A percentile compares a stretch with the other conserved stretches of the same genome.
Evolutionary conservation across 2,888 invertebrate genomes (phyloP).

Genomic region (Noctua comes): DNA sequence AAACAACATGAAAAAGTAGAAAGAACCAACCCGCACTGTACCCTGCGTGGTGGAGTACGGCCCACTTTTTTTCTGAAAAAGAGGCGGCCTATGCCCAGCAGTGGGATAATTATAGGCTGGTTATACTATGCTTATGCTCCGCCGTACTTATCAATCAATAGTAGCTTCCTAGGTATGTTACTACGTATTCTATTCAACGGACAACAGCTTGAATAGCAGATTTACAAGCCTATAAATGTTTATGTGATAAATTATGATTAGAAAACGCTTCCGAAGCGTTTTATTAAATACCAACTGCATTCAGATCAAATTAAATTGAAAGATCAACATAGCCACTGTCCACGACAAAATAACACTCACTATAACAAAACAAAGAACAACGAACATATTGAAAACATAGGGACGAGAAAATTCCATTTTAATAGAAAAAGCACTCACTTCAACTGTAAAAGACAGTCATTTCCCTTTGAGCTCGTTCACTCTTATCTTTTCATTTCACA

Average conservation of each 20-base stretch:
- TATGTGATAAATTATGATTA: background rate
- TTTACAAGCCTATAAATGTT: background rate
- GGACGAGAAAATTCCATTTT: slow-evolving; percentile 14
- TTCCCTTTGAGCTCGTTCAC: slow-evolving; percentile 41
- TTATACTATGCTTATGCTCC: too few relatives aligned
- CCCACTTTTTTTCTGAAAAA: background rate
- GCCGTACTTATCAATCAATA: too few relatives aligned
- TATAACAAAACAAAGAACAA: slow-evolving; percentile 1
- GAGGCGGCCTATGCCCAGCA: background rate
- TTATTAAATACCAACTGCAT: background rate
- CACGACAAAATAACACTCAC: background rate
- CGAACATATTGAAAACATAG: background rate
- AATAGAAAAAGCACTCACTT: slow-evolving; percentile 19
- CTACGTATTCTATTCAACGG: too few relatives aligned
- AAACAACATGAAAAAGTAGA: background rate
- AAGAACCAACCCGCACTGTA: background rate
- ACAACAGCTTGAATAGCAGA: too few relatives aligned
- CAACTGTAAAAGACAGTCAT: slow-evolving; percentile 22
- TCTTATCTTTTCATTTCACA: slow-evolving; percentile 41
- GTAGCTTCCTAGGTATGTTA: too few relatives aligned
- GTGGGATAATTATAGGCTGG: background rate
- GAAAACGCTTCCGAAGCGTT: background rate
- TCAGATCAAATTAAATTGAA: background rate
- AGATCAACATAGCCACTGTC: background rate
- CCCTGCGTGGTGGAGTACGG: background rate